Evolutionary conservation across 1,140 invertebrate genomes (phyloP), one percentile per base, ranked within the genome.

Genomic region (Zeugodacus cucurbitae): DNA sequence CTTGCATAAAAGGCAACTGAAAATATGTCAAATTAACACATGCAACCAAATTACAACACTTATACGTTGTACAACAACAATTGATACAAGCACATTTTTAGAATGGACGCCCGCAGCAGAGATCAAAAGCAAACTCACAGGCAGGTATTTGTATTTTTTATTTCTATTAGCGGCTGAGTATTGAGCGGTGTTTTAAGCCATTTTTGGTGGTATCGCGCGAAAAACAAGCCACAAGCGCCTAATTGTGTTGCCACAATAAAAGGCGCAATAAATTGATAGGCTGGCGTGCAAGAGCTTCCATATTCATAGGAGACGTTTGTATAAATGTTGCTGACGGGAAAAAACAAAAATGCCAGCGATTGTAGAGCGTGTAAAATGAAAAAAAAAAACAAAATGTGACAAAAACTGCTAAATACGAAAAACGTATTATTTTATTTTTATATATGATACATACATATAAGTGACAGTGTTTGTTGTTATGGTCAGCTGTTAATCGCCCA

Each of bases 1-100:
- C 74, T 82, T 82, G 70, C 70, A 74, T 74, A 82, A 82, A 82
- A 82, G 74, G 74, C 74, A 82, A 82, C 41, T n/a, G 48, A 82
- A 82, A 82, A 82, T 41, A 48, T 82, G 74, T 82, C 74, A 82
- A 41, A 82, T 82, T 82, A 82, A 82, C 74, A 82, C 74, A 82
- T 82, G 74, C 74, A 82, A 82, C 74, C 74, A 82, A 82, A 82
- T 82, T 82, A 82, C 74, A 82, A 82, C 74, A 41, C 7, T 82
- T 41, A 82, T 41, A 54, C 74, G 74, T 82, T 82, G 74, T 82
- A 82, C 74, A 82, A 82, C 74, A 82, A 82, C 37, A 82, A 82
- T 44, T 41, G 70, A 41, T 74, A 54, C 22, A 82, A 82, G 74
- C 26, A 82, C n/a, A 82, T 48, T 82, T 82, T 48, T 54, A 48